Base-by-base conservation (phyloP, 2,888 invertebrate species). In the Erpobdella octoculata region DNA sequence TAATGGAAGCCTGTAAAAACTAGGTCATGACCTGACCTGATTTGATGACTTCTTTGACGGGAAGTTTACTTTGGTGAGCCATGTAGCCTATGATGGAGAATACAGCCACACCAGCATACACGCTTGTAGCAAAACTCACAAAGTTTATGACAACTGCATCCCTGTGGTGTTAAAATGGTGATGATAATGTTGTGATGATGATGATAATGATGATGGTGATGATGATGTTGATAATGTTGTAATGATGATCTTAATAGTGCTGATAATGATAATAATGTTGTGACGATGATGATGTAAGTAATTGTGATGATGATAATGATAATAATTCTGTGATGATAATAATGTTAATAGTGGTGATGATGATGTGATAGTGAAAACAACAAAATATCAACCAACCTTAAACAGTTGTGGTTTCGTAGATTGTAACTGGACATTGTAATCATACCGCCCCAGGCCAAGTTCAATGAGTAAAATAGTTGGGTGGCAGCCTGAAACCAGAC, bases 381-480 rank as follows among this genome's bases (percentile, higher is more conserved):
- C n/a, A n/a, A n/a, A n/a, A n/a, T n/a, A n/a, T n/a, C n/a, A n/a
- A 31, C 62, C 28, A 41, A 76, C 76, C 75, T 76, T 73, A 66
- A 76, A 59, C 76, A 76, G 73, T 76, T 76, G 71, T 76, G 76
- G 31, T 71, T 72, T 64, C 74, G 75, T 31, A 64, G 70, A 73
- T 77, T 79, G 74, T 79, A 79, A 69, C 77, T 77, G 58, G 79
- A 73, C 78, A 79, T 78, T 21, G 79, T 78, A 59, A 79, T 77
- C 73, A 79, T 75, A 21, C 77, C 77, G 9, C 79, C 79, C 76
- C 78, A 79, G 18, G 77, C 81, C 53, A 76, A 66, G 71, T 76
- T 76, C 25, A 76, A 75, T 12, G 76, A 75, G 68, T 76, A 76
- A 65, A 76, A 76, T 38, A 76, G 73, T 73, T 76, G 76, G 15